These are phyloP conservation scores for Drosophila sulfurigaster DNA, from an alignment of 1,140 invertebrate species.

Conservation along the genomic window DNA sequence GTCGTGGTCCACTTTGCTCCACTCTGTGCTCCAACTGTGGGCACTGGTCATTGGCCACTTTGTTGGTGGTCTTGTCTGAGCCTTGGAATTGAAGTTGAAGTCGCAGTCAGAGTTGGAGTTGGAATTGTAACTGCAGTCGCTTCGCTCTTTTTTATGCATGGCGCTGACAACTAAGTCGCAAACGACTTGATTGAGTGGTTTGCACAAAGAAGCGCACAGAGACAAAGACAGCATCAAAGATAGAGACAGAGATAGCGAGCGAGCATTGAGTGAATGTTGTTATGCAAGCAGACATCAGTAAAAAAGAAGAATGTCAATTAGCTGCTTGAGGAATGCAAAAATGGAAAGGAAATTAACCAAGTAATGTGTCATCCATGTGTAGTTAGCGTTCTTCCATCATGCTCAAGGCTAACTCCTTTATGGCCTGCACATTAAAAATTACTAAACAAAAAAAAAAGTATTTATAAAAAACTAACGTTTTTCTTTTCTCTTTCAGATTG, in stretches of 20 bases:
- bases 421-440: too few relatives aligned
- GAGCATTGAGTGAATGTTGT: conserved; percentile 8
- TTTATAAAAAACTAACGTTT: conserved; percentile 40
- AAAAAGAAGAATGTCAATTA: conserved; percentile 23
- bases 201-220: conserved; percentile 12
- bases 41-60: conserved; percentile 64
- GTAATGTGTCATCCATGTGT: conserved; percentile 27
- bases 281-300: conserved; percentile 28
- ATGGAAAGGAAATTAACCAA: conserved; percentile 15
- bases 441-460: too few relatives aligned
- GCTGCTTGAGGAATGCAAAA: conserved; percentile 23
- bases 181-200: conserved; percentile 68
- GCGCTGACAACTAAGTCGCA: conserved; percentile 70
- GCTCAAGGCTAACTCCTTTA: conserved; percentile 47
- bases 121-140: conserved; percentile 37
- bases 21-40: conserved; percentile 31
- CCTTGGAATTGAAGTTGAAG: conserved; percentile 24
- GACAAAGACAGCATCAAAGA: neutral
- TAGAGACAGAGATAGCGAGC: neutral
- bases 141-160: conserved; percentile 50
- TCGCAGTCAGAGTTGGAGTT: conserved; percentile 24
- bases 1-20: conserved; percentile 53
- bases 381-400: neutral
- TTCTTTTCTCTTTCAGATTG: conserved; percentile 89
- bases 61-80: conserved; percentile 58